Evolutionary conservation across 2,113 vertebrate genomes (phyloP).

Genomic region (Podarcis muralis): DNA sequence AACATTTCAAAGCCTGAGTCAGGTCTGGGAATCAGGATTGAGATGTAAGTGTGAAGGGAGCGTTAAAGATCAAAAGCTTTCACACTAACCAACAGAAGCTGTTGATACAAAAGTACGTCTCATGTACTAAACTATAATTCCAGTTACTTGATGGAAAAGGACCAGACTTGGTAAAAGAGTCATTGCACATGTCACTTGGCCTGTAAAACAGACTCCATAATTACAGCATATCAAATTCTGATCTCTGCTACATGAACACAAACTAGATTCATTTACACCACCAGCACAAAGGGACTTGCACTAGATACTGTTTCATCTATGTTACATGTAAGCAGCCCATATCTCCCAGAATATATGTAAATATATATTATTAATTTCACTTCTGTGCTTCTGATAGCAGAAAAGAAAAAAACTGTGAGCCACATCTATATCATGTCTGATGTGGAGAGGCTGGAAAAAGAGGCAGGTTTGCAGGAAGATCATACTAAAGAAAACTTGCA

Average conservation of each 20-base stretch:
- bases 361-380: not conserved
- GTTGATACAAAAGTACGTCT: not conserved
- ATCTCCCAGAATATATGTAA: not conserved
- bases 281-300: not conserved
- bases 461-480: not conserved
- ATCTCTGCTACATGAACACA: not conserved
- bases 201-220: not conserved
- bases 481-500: not conserved
- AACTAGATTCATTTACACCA: constrained; percentile 4
- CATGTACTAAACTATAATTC: not conserved
- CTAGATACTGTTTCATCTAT: not conserved
- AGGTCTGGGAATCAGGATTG: not conserved
- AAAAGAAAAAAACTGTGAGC: not conserved
- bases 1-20: accelerated
- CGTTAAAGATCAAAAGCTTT: not conserved
- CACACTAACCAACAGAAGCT: not conserved
- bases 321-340: not conserved
- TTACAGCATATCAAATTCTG: not conserved
- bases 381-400: not conserved
- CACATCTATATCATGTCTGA: not conserved
- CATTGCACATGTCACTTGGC: not conserved
- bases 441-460: not conserved
- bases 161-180: not conserved
- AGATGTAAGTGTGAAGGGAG: not conserved
- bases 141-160: not conserved